A percentile compares a stretch with the other conserved stretches of the same genome.
Conservation (phyloP, 2,113 vertebrate species). For the Poecile atricapillus region DNA sequence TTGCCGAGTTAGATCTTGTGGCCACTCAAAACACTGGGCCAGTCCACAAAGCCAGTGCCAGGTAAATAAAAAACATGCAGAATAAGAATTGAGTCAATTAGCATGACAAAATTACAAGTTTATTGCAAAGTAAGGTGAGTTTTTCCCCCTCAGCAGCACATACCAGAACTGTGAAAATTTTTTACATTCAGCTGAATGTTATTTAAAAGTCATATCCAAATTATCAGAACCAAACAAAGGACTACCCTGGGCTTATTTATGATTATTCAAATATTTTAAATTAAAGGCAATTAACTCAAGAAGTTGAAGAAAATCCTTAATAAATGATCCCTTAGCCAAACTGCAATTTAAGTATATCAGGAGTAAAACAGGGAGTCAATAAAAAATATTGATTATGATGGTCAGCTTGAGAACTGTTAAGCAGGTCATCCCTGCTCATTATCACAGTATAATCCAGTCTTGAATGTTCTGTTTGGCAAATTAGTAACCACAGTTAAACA, state of each 20-base stretch:
- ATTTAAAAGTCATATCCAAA: background rate
- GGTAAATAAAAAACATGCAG: background rate
- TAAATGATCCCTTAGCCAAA: background rate
- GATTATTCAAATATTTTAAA: background rate
- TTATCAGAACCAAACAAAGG: background rate
- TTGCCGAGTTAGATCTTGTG: background rate
- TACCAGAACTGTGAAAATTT: background rate
- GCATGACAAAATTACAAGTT: constrained; percentile 24
- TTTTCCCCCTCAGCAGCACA: background rate
- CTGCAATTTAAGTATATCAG: background rate
- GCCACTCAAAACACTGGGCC: background rate
- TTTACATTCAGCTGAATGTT: background rate
- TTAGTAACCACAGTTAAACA: background rate
- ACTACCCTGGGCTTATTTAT: background rate
- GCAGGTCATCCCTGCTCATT: background rate
- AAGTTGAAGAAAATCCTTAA: background rate
- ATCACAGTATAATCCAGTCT: background rate
- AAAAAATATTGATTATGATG: background rate
- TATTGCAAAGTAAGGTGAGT: background rate
- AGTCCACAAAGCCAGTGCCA: background rate
- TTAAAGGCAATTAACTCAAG: background rate
- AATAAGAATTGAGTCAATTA: background rate
- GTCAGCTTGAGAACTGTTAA: background rate
- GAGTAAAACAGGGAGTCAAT: background rate
- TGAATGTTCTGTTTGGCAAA: background rate